Evolutionary conservation across 2,888 invertebrate genomes (phyloP), one percentile per base, ranked within the genome.

Genomic region (Colletes collaris): DNA sequence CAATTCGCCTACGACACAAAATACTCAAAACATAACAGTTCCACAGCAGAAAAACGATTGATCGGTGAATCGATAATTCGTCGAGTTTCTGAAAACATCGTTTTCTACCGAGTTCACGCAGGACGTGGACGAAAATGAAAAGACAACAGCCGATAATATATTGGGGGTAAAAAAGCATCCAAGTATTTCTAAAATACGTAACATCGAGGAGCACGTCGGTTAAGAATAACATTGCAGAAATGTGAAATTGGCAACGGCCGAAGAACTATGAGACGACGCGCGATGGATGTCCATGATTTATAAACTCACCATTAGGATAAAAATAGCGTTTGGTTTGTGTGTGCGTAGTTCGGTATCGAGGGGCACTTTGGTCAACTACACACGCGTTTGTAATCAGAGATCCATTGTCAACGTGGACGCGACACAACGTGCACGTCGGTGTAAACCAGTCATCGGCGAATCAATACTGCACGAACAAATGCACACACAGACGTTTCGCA

Each of bases 291-390:
- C 27, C 27, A 27, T 46, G 68, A 84, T 76, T 74, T 52, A 60
- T 64, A 52, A 37, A 77, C 84, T 84, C 75, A 84, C 84, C 84
- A 84, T 84, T 72, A 79, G 76, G 70, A 73, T 79, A 69, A 56
- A 58, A 72, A 63, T 71, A 73, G 66, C 62, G 68, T 70, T 56
- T 55, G 63, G 64, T 68, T 76, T 53, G 66, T 67, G 72, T 74
- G 73, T 71, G 59, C 72, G 81, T 72, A 69, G 70, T 64, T 76
- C 19, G 49, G 27, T 52, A 50, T 19, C 49, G 60, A 52, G 49
- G 46, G n/a, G 16, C 63, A 65, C 49, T 59, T n/a, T 40, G 4
- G 19, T 59, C 53, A 13, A 37, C 55, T 52, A 67, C 63, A 73
- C 73, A 68, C 67, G 76, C 69, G 50, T 56, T 64, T 50, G 46